Conservation (phyloP, 2,113 vertebrate genomes). For the Sceloporus tristichus region DNA sequence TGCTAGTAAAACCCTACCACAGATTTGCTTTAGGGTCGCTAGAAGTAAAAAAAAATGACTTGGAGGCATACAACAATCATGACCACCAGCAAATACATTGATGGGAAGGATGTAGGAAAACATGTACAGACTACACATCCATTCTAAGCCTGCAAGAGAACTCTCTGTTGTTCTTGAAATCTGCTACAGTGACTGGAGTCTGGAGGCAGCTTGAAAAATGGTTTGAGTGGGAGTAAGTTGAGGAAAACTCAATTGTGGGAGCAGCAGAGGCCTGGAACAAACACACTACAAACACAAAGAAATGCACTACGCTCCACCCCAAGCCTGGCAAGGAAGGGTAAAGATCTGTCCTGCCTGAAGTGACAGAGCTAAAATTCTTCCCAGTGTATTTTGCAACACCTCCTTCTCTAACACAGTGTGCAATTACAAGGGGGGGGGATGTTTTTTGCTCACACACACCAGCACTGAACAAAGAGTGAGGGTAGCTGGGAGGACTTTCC, state of each 20-base stretch:
- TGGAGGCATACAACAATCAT: too few relatives aligned
- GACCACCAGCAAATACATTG: too few relatives aligned
- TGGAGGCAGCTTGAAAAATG: not conserved
- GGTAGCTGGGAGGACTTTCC: too few relatives aligned
- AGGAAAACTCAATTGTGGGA: not conserved
- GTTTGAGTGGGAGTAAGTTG: not conserved
- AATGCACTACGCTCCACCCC: too few relatives aligned
- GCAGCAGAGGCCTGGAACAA: not conserved
- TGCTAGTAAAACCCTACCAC: too few relatives aligned
- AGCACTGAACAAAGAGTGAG: not conserved
- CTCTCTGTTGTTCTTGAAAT: not conserved
- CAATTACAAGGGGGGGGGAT: not conserved
- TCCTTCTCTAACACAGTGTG: not conserved
- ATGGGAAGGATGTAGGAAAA: too few relatives aligned
- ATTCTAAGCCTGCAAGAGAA: not conserved
- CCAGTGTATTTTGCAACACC: not conserved
- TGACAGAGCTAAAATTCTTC: not conserved
- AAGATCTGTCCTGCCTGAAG: not conserved
- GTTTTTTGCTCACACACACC: not conserved
- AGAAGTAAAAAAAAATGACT: too few relatives aligned
- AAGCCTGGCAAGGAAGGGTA: not conserved
- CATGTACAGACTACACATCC: not conserved
- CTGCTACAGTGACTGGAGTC: not conserved
- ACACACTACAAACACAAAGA: not conserved
- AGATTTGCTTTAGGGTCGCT: too few relatives aligned